Evolutionary conservation across 2,888 invertebrate species (phyloP).

Genomic region (Zeuzera pyrina): DNA sequence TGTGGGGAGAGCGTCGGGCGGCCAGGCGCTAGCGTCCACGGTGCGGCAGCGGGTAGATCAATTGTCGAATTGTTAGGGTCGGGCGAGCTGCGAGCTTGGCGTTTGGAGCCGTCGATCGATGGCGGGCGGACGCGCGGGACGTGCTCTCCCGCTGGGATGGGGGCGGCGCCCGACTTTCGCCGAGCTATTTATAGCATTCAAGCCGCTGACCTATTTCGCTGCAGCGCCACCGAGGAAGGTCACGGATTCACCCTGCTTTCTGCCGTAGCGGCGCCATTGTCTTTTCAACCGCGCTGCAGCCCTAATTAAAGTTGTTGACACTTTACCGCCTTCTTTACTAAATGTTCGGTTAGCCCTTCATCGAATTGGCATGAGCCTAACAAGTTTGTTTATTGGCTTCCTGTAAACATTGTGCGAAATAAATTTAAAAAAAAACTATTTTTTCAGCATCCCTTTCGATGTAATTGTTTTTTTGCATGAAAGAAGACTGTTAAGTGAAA

Average conservation of each 20-base stretch:
- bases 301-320: conserved; percentile 70
- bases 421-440: no score
- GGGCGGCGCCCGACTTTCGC: conserved; percentile 67
- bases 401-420: no score
- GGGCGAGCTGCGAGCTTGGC: conserved; percentile 9
- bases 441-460: no score
- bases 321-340: conserved; percentile 34
- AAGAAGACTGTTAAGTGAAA: no score
- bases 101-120: conserved; percentile 23
- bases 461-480: no score
- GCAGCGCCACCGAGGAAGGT: conserved; percentile 68
- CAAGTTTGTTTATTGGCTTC: no score
- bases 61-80: conserved; percentile 4
- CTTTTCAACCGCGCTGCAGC: conserved; percentile 61
- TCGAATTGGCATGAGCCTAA: conserved; percentile 22
- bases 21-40: neutral
- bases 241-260: conserved; percentile 66
- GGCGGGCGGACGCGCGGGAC: conserved; percentile 27
- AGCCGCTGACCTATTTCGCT: conserved; percentile 72
- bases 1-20: conserved; percentile 7
- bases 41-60: conserved; percentile 1
- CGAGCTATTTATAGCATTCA: conserved; percentile 71
- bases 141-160: conserved; percentile 48
- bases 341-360: conserved; percentile 19
- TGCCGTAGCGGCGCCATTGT: conserved; percentile 66